Evolutionary conservation across 2,888 invertebrate species (phyloP).

Genomic region (Rugalucina vietnamica): DNA sequence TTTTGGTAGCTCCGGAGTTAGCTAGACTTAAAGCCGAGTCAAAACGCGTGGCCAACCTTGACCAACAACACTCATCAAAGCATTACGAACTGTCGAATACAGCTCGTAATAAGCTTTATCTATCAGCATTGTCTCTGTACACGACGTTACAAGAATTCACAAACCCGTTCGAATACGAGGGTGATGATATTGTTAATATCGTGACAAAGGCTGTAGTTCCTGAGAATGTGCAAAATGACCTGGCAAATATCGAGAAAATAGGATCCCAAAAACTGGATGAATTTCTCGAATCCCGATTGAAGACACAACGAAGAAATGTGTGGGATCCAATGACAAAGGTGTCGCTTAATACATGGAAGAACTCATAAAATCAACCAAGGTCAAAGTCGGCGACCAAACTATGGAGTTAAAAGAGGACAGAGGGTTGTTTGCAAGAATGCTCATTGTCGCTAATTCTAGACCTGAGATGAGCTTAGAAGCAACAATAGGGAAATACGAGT

Average conservation of each 20-base stretch:
- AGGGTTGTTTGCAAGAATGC: slow-evolving; percentile 10
- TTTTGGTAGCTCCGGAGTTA: neutral
- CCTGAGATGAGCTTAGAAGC: slow-evolving; percentile 23
- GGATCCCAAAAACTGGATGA: neutral
- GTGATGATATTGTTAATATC: slow-evolving; percentile 8
- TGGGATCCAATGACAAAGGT: slow-evolving; percentile 13
- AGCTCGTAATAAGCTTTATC: neutral
- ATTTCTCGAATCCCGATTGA: slow-evolving; percentile 3
- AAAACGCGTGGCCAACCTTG: neutral
- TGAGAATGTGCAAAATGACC: neutral
- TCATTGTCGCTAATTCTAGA: slow-evolving; percentile 13
- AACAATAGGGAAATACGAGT: slow-evolving; percentile 14
- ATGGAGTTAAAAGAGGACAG: slow-evolving; percentile 26
- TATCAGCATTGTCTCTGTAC: neutral
- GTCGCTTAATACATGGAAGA: slow-evolving; percentile 14
- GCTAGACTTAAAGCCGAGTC: neutral
- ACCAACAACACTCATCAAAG: neutral
- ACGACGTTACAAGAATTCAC: neutral
- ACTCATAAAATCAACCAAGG: neutral
- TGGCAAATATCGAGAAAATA: neutral
- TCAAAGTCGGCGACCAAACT: neutral
- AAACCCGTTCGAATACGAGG: neutral
- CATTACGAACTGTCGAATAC: neutral
- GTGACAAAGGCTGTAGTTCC: slow-evolving; percentile 20
- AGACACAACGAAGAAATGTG: neutral